Base-by-base conservation (phyloP, 2,888 invertebrate genomes). In the Phalera bucephala region DNA sequence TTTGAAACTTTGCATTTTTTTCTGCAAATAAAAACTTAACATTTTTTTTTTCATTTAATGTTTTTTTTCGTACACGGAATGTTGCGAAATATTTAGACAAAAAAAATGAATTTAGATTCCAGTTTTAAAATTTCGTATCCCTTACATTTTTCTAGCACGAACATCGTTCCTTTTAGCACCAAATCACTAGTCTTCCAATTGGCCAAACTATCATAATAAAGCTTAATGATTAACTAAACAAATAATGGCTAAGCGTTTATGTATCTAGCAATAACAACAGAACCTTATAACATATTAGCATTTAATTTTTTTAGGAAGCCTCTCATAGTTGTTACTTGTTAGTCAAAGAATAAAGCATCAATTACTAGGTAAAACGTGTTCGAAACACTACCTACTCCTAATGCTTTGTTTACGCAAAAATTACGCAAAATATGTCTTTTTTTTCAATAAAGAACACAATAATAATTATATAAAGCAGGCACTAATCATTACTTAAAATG, bases 101-200 rank as follows among this genome's bases (percentile, higher is more conserved):
- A 58, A 41, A 42, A 48, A 52, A 42, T 40, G 22, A 65, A 71
- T 78, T 82, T 75, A 50, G 65, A 68, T 72, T 66, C 63, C 64
- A 41, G 64, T 74, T 73, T 64, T 56, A 58, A n/a, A 66, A 64
- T 69, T 64, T 61, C 56, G 50, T 32, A 38, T 46, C 47, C 61
- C 63, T 65, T 71, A 66, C 21, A 21, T 21, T 21, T 74, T 60
- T 66, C 54, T 58, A 56, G 47, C 56, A 72, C 75, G 73, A 80
- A 82, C 75, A 65, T 75, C 78, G 72, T 80, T 79, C 80, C 80
- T 80, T 87, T 86, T 88, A 88, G 88, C 88, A 88, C 89, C 89
- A 87, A 86, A 85, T 79, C 81, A 62, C 81, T 80, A 88, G 88
- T 88, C 89, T 88, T 88, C 87, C 88, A 86, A 87, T 86, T 82